A percentile compares a stretch with the other conserved stretches of the same genome.
Evolutionary conservation across 1,140 invertebrate genomes (phyloP).

Genomic region (Meloidogyne floridensis): DNA sequence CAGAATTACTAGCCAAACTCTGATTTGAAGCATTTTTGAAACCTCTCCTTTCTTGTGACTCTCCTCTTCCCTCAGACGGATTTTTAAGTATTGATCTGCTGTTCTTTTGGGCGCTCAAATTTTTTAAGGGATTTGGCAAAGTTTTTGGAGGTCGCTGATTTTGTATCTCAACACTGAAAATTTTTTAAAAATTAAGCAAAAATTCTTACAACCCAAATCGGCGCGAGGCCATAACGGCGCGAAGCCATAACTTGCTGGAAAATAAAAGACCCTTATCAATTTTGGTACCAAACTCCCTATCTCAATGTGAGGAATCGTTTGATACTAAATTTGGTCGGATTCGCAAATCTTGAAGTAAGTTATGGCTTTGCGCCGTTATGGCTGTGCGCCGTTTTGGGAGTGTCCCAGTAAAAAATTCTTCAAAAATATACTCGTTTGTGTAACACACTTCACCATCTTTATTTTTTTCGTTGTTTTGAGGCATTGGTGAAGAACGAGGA

Average conservation of each 20-base stretch:
- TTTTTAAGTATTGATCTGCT: slow-evolving; percentile 28
- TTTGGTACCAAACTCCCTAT: too few species aligned
- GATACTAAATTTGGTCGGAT: too few species aligned
- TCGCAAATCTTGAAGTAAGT: too few species aligned
- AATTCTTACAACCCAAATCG: not conserved
- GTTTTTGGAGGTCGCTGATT: not conserved
- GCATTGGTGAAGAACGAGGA: slow-evolving; percentile 16
- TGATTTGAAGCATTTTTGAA: not conserved
- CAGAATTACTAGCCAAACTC: not conserved
- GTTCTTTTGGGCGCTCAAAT: not conserved
- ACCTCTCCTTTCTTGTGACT: not conserved
- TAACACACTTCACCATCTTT: not conserved
- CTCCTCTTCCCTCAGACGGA: not conserved
- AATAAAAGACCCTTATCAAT: too few species aligned
- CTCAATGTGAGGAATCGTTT: too few species aligned
- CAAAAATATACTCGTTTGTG: not conserved
- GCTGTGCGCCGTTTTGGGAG: too few species aligned
- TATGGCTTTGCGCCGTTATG: too few species aligned
- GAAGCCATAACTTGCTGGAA: too few species aligned
- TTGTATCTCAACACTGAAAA: not conserved
- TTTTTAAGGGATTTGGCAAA: not conserved
- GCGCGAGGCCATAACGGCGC: too few species aligned
- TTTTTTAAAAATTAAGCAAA: not conserved
- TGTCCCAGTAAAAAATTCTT: not conserved
- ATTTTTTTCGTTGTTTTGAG: not conserved